Conservation (phyloP, 2,888 invertebrate species). For the Ectemnius lituratus region DNA sequence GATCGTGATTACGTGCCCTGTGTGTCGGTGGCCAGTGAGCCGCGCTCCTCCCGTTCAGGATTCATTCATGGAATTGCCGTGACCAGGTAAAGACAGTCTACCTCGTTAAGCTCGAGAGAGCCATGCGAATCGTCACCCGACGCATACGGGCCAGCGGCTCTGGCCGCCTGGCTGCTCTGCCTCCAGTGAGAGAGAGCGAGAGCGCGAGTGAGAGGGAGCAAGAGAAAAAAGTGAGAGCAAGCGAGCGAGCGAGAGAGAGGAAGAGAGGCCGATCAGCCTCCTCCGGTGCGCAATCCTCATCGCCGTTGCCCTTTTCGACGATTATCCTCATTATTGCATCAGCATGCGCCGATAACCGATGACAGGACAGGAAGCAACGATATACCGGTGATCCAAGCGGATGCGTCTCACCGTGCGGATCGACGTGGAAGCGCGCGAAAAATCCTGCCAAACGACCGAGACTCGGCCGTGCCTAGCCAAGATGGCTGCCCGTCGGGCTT, state of each 20-base stretch:
- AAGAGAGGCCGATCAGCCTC: conserved; percentile 1
- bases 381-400: background rate
- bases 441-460: conserved; percentile 44
- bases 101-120: conserved; percentile 36
- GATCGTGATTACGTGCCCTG: conserved; percentile 66
- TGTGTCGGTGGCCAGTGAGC: conserved; percentile 52
- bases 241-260: conserved; percentile 26
- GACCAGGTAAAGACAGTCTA: conserved; percentile 51
- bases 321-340: conserved; percentile 3
- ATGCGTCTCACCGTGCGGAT: background rate
- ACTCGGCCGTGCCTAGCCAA: conserved; percentile 62
- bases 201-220: conserved; percentile 22
- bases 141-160: conserved; percentile 56
- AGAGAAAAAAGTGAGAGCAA: conserved; percentile 9
- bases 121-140: conserved; percentile 56
- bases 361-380: background rate
- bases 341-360: background rate
- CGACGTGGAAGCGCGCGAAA: conserved; percentile 35
- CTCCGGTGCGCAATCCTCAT: conserved; percentile 27
- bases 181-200: conserved; percentile 27
- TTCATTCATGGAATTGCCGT: conserved; percentile 48
- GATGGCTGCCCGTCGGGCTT: conserved; percentile 74
- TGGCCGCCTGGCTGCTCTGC: conserved; percentile 32
- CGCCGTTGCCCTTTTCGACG: conserved; percentile 17
- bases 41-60: conserved; percentile 44